Evolutionary conservation across 2,888 invertebrate species (phyloP).

Genomic region (Sympetrum striolatum): DNA sequence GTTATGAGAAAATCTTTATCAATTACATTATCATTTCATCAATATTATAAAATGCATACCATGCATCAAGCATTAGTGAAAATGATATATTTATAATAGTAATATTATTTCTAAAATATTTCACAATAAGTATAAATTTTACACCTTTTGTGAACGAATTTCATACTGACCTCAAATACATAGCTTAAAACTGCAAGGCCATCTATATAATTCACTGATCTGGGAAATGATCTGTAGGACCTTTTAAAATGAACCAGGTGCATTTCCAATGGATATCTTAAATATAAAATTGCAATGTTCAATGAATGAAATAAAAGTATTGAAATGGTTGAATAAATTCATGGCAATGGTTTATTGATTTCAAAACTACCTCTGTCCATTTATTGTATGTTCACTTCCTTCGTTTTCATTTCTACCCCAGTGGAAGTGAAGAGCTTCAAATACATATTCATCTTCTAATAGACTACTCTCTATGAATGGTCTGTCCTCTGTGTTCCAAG

Average conservation of each 20-base stretch:
- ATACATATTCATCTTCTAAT: conserved; percentile 61
- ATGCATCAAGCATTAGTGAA: too few species aligned
- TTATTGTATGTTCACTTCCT: conserved; percentile 48
- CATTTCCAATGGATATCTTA: conserved; percentile 49
- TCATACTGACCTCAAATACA: conserved; percentile 46
- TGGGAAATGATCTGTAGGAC: conserved; percentile 45
- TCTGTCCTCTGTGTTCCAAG: conserved; percentile 48
- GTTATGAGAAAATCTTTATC: too few species aligned
- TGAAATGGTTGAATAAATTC: background rate
- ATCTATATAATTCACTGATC: conserved; percentile 40
- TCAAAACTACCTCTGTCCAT: conserved; percentile 24
- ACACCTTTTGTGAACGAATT: background rate
- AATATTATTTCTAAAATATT: too few species aligned
- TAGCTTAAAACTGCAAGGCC: conserved; percentile 48
- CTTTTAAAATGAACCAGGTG: conserved; percentile 48
- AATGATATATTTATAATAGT: too few species aligned
- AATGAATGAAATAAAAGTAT: background rate
- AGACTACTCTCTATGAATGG: conserved; percentile 60
- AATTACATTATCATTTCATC: too few species aligned
- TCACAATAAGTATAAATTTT: too few species aligned
- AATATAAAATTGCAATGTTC: background rate
- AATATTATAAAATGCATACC: too few species aligned
- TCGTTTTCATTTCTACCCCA: conserved; percentile 47
- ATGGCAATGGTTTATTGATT: background rate
- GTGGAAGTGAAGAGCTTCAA: conserved; percentile 60